Base-by-base conservation (phyloP, 2,888 invertebrate genomes). In the Copidosoma aretas region DNA sequence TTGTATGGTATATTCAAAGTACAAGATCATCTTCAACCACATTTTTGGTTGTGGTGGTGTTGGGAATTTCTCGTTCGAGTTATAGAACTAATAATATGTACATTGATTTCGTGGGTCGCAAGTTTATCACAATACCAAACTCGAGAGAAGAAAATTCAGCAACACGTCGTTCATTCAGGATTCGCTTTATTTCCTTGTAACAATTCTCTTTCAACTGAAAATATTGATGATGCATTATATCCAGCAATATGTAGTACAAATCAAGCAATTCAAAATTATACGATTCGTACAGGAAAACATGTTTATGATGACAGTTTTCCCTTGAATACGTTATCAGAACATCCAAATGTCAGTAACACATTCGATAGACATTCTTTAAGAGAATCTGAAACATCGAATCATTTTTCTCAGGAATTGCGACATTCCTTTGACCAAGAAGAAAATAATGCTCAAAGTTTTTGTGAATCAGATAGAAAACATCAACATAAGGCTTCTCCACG, bases 41-140 rank as follows among this genome's bases (percentile, higher is more conserved):
- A 86, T 70, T 85, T 87, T 71, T 97, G 97, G 97, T 87, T 95
- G 4, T 92, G 95, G 86, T 96, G 95, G 94, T 92, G 93, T 22
- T 95, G 93, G 85, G 94, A 96, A 80, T 91, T 94, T 79, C 91
- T 92, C 0, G 88, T 95, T 62, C 88, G 96, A 32, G 86, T 95
- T 10, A 88, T 95, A 63, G 97, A 97, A 84, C 90, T 96, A 57
- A 89, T 91, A n/a, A 92, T 96, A 78, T 93, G 95, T 76, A 91
- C 92, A 5, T 86, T 94, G 64, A 87, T 95, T 75, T 92, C 93
- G 0, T 95, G 94, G 89, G 94, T 96, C 14, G 93, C 94, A 58
- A 93, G 94, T 63, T 86, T 92, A 25, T 86, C 91, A 62, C 91
- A 91, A 64, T 83, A 79, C 73, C 82, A 82, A 0, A 64, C 83